Evolutionary conservation across 2,797 vertebrate species (phyloP).

Genomic region (Spinus pinus): DNA sequence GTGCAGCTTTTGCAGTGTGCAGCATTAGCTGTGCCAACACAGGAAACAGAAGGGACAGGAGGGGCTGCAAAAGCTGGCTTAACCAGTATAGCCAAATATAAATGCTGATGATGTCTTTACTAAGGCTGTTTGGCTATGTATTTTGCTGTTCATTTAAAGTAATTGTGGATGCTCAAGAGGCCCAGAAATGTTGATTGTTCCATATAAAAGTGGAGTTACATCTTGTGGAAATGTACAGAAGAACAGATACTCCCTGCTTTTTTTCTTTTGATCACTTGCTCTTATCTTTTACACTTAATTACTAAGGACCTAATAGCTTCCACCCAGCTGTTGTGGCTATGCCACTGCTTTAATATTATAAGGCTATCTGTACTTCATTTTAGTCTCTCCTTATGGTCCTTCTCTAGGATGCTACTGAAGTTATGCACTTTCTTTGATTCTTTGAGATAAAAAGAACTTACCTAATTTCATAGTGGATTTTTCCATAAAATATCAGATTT

Average conservation of each 20-base stretch:
- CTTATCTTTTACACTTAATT: background rate
- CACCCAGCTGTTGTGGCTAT: background rate
- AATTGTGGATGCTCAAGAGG: background rate
- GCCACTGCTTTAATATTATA: background rate
- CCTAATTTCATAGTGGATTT: background rate
- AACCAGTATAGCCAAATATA: background rate
- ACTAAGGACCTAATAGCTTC: background rate
- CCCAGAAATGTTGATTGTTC: background rate
- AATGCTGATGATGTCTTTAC: background rate
- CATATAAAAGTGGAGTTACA: background rate
- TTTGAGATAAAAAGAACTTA: background rate
- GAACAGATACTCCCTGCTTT: background rate
- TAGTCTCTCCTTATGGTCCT: background rate
- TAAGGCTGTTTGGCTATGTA: background rate
- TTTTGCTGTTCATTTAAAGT: background rate
- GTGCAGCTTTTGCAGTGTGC: background rate
- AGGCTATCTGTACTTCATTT: background rate
- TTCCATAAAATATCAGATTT: background rate
- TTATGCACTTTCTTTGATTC: background rate
- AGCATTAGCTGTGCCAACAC: background rate
- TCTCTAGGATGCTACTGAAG: background rate
- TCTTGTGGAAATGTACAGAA: background rate
- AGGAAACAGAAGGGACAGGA: background rate
- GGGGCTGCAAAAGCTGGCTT: background rate
- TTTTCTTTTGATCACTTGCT: background rate